phyloP scores from a whole-genome alignment of 2,797 vertebrate genomes.

The Pteronotus mesoamericanus region DNA sequence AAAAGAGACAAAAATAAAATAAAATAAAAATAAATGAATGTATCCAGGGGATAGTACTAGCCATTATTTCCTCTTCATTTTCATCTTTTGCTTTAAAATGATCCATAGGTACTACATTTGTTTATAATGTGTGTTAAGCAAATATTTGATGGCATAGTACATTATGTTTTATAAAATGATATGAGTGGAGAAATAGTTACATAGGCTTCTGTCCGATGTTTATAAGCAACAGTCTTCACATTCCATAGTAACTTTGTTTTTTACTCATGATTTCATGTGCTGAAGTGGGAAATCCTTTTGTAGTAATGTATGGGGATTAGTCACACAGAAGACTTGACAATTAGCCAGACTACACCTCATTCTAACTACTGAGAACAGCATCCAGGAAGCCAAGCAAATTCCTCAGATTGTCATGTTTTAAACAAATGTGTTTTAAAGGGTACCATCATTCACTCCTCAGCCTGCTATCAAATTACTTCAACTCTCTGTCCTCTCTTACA shows the following conservation, averaged over 20 bases:
- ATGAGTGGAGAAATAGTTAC: not conserved
- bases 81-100: not conserved
- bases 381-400: not conserved
- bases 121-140: not conserved
- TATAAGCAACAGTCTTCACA: not conserved
- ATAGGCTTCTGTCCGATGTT: not conserved
- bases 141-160: not conserved
- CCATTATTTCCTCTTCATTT: not conserved
- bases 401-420: conserved; percentile 11
- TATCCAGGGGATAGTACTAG: not conserved
- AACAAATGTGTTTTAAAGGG: not conserved
- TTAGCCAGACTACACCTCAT: not conserved
- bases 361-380: not conserved
- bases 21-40: not conserved
- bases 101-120: not conserved
- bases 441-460: not conserved
- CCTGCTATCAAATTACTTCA: not conserved
- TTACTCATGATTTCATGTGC: not conserved
- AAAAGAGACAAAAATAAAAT: not conserved
- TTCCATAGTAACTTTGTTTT: not conserved
- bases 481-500: conserved; percentile 1
- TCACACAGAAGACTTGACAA: not conserved
- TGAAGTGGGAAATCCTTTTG: not conserved
- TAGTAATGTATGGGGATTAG: not conserved
- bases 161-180: not conserved